Evolutionary conservation across 2,888 invertebrate species (phyloP).

Genomic region (Chloroclystis v-ata): DNA sequence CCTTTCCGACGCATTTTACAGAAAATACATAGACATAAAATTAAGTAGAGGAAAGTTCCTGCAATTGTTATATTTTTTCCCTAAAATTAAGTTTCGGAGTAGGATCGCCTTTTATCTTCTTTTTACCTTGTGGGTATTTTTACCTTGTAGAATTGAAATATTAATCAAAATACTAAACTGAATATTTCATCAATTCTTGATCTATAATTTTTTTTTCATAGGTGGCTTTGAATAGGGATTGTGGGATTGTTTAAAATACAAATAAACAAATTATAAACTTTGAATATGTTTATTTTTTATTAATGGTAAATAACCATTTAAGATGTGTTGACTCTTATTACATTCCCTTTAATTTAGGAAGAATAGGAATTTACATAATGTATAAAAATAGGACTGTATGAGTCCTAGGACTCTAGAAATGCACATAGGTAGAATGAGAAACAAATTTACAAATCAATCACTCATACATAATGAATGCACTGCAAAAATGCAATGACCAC

Average conservation of each 20-base stretch:
- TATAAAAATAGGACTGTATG: slow-evolving; percentile 78
- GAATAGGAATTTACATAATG: slow-evolving; percentile 74
- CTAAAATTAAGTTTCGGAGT: too few species aligned
- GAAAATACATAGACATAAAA: too few species aligned
- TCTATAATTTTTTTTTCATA: background rate
- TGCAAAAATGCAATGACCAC: slow-evolving; percentile 75
- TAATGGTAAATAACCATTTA: slow-evolving; percentile 67
- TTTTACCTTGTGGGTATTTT: too few species aligned
- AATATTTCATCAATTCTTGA: too few species aligned
- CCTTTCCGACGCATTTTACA: too few species aligned
- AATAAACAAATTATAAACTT: slow-evolving; percentile 48
- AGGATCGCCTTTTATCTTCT: too few species aligned
- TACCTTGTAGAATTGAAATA: too few species aligned
- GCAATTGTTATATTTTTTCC: too few species aligned
- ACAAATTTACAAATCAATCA: slow-evolving; percentile 66
- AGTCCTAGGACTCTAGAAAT: slow-evolving; percentile 69
- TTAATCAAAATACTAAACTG: too few species aligned
- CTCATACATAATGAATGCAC: slow-evolving; percentile 48
- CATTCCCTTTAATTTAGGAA: slow-evolving; percentile 61
- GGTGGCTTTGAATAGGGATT: background rate
- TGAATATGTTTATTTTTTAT: slow-evolving; percentile 65
- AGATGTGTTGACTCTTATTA: slow-evolving; percentile 68
- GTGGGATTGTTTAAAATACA: too few species aligned
- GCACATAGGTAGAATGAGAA: slow-evolving; percentile 72
- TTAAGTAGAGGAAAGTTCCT: too few species aligned